Evolutionary conservation across 2,888 invertebrate species (phyloP).

Genomic region (Odiellus spinosus): DNA sequence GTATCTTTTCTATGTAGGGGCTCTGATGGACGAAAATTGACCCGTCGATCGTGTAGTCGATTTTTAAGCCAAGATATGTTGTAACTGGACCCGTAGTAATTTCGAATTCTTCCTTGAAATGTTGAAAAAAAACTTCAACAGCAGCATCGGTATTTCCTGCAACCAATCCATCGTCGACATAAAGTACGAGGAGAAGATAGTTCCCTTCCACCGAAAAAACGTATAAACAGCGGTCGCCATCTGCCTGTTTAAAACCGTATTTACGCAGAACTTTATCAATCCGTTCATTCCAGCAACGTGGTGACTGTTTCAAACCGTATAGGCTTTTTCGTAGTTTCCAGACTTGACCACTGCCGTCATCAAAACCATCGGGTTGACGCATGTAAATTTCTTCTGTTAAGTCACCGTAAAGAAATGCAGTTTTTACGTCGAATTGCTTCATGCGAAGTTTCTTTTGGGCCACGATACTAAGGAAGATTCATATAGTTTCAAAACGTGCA

Average conservation of each 20-base stretch:
- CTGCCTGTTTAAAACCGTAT: neutral
- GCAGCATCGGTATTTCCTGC: no score
- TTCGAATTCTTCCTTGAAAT: no score
- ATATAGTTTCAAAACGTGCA: conserved; percentile 7
- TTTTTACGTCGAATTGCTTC: conserved; percentile 17
- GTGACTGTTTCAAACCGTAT: conserved; percentile 4
- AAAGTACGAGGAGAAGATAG: no score
- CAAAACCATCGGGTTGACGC: conserved; percentile 4
- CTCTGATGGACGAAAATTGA: no score
- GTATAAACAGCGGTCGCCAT: no score
- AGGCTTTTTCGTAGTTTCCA: neutral
- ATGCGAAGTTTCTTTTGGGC: conserved; percentile 6
- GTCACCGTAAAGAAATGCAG: conserved; percentile 18
- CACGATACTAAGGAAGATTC: conserved; percentile 12
- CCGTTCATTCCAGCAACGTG: conserved; percentile 2
- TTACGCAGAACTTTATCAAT: conserved; percentile 2
- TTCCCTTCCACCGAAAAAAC: no score
- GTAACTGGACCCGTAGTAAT: no score
- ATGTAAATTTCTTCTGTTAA: conserved; percentile 5
- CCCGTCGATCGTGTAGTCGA: no score
- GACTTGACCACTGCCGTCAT: conserved; percentile 2
- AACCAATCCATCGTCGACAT: no score
- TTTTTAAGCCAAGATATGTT: no score
- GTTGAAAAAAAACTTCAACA: no score
- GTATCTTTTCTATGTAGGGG: no score